Evolutionary conservation across 30 jellyfish, hydroid and myxozoan species (phyloP).

Genomic region (Pelagia noctiluca): DNA sequence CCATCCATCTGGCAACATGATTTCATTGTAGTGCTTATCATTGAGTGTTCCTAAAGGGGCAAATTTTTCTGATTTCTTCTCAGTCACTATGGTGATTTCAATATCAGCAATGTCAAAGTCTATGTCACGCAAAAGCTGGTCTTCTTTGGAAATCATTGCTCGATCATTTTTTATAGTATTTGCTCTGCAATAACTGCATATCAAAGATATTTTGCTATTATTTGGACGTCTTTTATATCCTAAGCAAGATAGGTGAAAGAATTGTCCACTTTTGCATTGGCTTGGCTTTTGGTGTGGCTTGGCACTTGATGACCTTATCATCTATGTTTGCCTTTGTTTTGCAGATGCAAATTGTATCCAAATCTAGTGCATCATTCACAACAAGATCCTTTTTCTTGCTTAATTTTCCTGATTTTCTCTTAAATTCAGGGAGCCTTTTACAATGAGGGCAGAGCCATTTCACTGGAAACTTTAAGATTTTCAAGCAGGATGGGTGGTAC

Average conservation of each 20-base stretch:
- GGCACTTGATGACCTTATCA: slow-evolving; percentile 64
- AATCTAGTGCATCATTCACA: too few relatives aligned
- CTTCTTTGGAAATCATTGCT: slow-evolving; percentile 38
- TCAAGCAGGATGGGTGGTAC: slow-evolving; percentile 48
- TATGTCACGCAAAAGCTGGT: slow-evolving; percentile 6
- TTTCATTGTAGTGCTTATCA: neutral
- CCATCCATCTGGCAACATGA: neutral
- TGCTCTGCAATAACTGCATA: slow-evolving; percentile 49
- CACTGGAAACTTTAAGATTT: slow-evolving; percentile 3
- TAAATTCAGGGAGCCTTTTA: neutral
- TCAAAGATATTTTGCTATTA: slow-evolving; percentile 52
- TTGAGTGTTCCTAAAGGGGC: slow-evolving; percentile 3
- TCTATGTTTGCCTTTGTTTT: slow-evolving; percentile 28
- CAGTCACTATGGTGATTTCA: slow-evolving; percentile 41
- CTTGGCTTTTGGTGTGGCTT: too few relatives aligned
- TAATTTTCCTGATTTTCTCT: neutral
- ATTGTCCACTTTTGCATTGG: slow-evolving; percentile 58
- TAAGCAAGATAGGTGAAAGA: slow-evolving; percentile 63
- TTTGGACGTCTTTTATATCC: slow-evolving; percentile 73
- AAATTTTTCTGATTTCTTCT: slow-evolving; percentile 35
- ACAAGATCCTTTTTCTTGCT: neutral
- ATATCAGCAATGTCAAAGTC: slow-evolving; percentile 19
- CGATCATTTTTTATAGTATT: slow-evolving; percentile 18
- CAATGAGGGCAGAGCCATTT: slow-evolving; percentile 32
- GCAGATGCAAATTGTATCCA: slow-evolving; percentile 69